Percentiles rank a stretch among this genome's conserved stretches.
Conservation (phyloP, 35 echinoderm and acorn worm species). For the Heliocidaris tuberculata region DNA sequence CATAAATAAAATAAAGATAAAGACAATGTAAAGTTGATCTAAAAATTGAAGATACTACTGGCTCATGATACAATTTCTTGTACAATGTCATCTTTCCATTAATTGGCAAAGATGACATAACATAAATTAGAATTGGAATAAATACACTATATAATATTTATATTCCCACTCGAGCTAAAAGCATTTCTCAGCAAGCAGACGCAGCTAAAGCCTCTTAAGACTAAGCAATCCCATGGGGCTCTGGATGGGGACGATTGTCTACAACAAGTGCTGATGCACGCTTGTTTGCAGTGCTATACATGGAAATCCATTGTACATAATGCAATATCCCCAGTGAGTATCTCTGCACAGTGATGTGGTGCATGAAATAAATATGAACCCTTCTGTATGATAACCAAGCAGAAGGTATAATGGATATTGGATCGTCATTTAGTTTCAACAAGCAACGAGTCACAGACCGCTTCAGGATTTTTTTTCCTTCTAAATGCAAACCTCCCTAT, state of each 20-base stretch:
- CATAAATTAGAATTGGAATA: background rate
- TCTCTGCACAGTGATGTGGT: background rate
- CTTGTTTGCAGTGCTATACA: background rate
- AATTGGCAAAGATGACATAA: background rate
- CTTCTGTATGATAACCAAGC: background rate
- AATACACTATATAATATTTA: slow-evolving; percentile 6
- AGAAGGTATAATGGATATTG: background rate
- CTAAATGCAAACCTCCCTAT: background rate
- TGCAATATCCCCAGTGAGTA: background rate
- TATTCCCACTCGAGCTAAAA: slow-evolving; percentile 3
- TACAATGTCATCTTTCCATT: background rate
- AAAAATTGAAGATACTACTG: background rate
- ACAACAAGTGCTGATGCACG: background rate
- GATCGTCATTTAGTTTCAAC: background rate
- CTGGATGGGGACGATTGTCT: background rate
- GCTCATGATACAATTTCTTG: background rate
- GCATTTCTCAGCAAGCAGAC: background rate
- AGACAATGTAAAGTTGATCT: background rate
- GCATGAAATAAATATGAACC: background rate
- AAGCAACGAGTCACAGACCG: background rate
- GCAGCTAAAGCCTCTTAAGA: background rate
- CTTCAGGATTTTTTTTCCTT: background rate
- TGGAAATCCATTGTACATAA: background rate
- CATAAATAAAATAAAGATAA: background rate
- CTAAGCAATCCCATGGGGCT: background rate